Base-by-base conservation (phyloP, 2,888 invertebrate genomes). In the Liposcelis brunnea region DNA sequence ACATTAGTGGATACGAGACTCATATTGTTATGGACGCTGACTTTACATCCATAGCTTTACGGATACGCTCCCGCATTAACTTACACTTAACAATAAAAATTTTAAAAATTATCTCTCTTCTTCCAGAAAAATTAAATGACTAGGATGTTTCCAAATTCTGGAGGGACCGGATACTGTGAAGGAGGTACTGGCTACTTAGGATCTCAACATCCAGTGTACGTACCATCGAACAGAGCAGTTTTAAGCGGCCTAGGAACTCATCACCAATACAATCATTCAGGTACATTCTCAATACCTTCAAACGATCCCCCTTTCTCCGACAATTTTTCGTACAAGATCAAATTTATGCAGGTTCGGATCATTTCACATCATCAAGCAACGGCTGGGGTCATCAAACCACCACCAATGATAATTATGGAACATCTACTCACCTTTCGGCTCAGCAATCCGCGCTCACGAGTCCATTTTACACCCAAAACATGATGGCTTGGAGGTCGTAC, bases 401-500 rank as follows among this genome's bases (percentile, higher is more conserved):
- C 56, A 36, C 18, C 43, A 47, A 46, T 47, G 47, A 44, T 71
- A 70, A 62, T 71, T 70, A 57, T 69, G 66, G 60, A 59, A 64
- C 6, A 51, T 51, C 42, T 65, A 65, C 26, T 44, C 63, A 61
- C 35, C 55, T 36, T 50, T 54, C 49, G 44, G 62, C 59, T 44
- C 63, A 59, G 18, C 66, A 65, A 50, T 64, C 63, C 66, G 65
- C 72, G 59, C 59, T 75, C 62, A 65, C 70, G 2, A 67, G 67
- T 44, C 80, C 79, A 51, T 81, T 85, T 55, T 85, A 85, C 63
- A 74, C 78, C 12, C 84, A 83, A 63, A 84, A 84, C 63, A 77
- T 78, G 75, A 77, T 78, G 78, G 75, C 77, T 42, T 82, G 85
- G 75, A 72, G 82, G 53, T 68, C 72, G 12, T 85, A 85, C 67